Evolutionary conservation across 2,888 invertebrate species (phyloP).

Genomic region (Oscheius onirici): DNA sequence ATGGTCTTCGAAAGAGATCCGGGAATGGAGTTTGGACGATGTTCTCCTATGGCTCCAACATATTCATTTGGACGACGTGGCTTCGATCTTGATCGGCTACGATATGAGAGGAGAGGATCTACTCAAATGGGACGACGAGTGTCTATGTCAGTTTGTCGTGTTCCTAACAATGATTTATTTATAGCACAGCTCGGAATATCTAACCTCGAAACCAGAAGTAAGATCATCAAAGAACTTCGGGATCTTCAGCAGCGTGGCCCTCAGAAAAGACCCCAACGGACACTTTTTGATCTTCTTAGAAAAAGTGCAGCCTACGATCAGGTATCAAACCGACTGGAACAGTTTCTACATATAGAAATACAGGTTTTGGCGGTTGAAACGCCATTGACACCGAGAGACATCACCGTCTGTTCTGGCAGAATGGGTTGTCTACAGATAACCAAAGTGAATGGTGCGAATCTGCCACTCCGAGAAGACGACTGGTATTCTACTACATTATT

Average conservation of each 20-base stretch:
- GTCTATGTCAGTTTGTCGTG: constrained; percentile 32
- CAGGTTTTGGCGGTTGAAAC: constrained; percentile 58
- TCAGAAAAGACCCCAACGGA: constrained; percentile 35
- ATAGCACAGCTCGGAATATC: constrained; percentile 48
- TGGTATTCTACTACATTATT: constrained; percentile 37
- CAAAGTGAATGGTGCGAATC: constrained; percentile 57
- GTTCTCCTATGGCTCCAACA: constrained; percentile 60
- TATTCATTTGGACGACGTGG: constrained; percentile 55
- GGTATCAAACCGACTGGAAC: constrained; percentile 29
- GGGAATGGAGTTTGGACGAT: constrained; percentile 58
- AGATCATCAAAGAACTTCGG: constrained; percentile 40
- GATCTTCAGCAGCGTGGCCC: constrained; percentile 42
- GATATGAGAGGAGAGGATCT: constrained; percentile 57
- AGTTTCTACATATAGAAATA: neutral
- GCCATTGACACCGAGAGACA: constrained; percentile 52
- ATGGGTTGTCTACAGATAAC: constrained; percentile 56
- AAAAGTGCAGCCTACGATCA: constrained; percentile 54
- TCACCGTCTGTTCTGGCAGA: constrained; percentile 50
- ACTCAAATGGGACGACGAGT: constrained; percentile 50
- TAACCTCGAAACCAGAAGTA: constrained; percentile 33
- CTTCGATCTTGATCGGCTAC: constrained; percentile 57
- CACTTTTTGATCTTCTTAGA: constrained; percentile 55
- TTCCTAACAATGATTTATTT: neutral
- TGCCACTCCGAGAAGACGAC: constrained; percentile 55
- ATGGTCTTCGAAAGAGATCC: constrained; percentile 42